Base-by-base conservation (phyloP, 2,797 vertebrate genomes). In the Semotilus atromaculatus region DNA sequence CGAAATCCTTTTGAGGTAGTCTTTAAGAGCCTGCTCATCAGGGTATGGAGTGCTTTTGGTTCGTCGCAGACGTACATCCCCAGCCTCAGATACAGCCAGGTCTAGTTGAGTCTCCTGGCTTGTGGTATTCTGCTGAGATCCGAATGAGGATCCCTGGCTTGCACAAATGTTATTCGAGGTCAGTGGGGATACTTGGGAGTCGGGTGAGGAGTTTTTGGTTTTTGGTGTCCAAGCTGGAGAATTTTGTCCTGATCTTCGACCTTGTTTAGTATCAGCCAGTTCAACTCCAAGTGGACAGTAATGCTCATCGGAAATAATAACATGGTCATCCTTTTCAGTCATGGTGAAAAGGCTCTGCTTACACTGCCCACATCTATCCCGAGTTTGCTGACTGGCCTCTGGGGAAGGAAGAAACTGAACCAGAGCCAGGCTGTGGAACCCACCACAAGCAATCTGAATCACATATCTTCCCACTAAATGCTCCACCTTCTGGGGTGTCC, bases 201-300 rank as follows among this genome's bases (percentile, higher is more conserved):
- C 55, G 40, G 43, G 21, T 11, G 31, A 43, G 51, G 81, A 70
- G 36, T 45, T 64, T 64, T 82, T 85, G 2, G 8, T 74, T 43
- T 86, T 76, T 43, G 77, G 81, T 29, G 40, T 86, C 53, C 70
- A 55, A 31, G 51, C 36, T 76, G 86, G 80, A 73, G 86, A 85
- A 77, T 36, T 81, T 60, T 85, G 67, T 23, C 78, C 86, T 81
- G 87, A 87, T n/a, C 4, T 66, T 66, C 77, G 67, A 67, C 40
- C 64, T 36, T 83, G 82, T 3, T 93, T 94, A 81, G 88, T 92
- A 40, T 96, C 96, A 6, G 94, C 94, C 68, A 99, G 92, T 19
- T 96, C 96, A 83, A 99, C 95, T 4, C 98, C 98, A 36, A 99
- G 90, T 0, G 98, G 98, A 90, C 98, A 99, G 89, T 98, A 99